Percentiles rank a stretch among this genome's conserved stretches.
These are phyloP conservation scores for Epirrita christyi DNA, from an alignment of 2,888 invertebrate species.

Conservation along the genomic window DNA sequence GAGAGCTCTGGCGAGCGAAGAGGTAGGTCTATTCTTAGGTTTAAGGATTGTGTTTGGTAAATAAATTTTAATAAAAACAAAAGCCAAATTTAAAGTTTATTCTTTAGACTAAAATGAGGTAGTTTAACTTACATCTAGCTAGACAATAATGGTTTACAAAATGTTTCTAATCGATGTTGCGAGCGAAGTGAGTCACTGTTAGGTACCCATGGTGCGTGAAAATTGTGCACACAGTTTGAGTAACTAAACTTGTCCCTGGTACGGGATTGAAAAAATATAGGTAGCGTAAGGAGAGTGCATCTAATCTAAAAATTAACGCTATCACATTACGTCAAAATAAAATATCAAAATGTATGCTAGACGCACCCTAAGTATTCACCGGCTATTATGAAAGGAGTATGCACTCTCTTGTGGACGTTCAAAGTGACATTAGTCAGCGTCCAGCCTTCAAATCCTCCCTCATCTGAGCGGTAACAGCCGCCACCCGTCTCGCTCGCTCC, in stretches of 20 bases:
- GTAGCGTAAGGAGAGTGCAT: too few species aligned
- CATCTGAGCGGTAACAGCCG: slow-evolving; percentile 60
- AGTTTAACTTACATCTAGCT: slow-evolving; percentile 23
- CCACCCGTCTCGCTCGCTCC: slow-evolving; percentile 52
- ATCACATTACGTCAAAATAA: too few species aligned
- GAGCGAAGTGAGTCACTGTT: not conserved
- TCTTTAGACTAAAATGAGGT: slow-evolving; percentile 32
- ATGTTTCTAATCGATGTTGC: not conserved
- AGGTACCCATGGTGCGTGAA: too few species aligned
- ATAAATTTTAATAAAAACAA: not conserved
- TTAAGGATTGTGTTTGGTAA: not conserved
- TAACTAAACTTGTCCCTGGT: not conserved
- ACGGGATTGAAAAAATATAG: not conserved
- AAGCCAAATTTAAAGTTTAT: not conserved
- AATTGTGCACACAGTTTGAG: too few species aligned
- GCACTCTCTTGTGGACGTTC: too few species aligned
- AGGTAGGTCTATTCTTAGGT: too few species aligned
- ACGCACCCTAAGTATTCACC: too few species aligned
- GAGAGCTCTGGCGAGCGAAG: too few species aligned
- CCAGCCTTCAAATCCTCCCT: slow-evolving; percentile 57
- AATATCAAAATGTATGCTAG: too few species aligned
- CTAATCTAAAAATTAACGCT: too few species aligned
- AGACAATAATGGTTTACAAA: not conserved
- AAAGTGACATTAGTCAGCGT: too few species aligned
- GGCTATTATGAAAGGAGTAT: too few species aligned